These are phyloP conservation scores for Chamaedrilus cognettii DNA, from an alignment of 2,888 invertebrate genomes.

Conservation along the genomic window DNA sequence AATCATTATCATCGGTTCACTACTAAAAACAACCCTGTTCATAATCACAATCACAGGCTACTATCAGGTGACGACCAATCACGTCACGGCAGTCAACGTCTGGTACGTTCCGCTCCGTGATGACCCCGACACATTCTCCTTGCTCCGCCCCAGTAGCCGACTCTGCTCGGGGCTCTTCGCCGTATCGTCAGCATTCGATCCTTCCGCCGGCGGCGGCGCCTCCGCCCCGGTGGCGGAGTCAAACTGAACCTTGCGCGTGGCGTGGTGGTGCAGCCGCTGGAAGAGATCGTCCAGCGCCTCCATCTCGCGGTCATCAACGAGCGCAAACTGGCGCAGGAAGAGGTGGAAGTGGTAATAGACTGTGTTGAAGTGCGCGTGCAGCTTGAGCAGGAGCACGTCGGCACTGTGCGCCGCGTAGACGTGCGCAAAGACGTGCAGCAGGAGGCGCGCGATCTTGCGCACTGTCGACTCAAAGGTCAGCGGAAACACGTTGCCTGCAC, in stretches of 20 bases:
- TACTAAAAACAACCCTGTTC: no score
- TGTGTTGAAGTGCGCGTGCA: constrained; percentile 96
- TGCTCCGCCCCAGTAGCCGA: no score
- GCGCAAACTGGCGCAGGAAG: constrained; percentile 80
- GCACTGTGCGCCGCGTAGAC: constrained; percentile 97
- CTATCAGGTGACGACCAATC: no score
- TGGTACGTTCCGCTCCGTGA: no score
- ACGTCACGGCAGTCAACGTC: no score
- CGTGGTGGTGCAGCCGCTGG: constrained; percentile 16
- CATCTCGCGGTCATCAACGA: constrained; percentile 94
- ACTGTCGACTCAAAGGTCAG: constrained; percentile 91
- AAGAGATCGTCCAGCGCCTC: constrained; percentile 86
- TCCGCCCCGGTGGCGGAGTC: no score
- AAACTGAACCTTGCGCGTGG: constrained; percentile 14
- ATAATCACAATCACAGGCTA: no score
- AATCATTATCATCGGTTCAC: no score
- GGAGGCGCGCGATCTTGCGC: constrained; percentile 92
- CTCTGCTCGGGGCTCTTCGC: no score
- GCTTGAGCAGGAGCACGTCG: constrained; percentile 85
- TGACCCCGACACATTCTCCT: no score
- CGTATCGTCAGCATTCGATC: no score
- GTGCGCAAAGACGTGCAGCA: constrained; percentile 98
- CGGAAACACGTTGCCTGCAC: constrained; percentile 88
- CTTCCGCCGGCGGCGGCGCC: no score
- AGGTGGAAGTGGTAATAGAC: constrained; percentile 95